These are phyloP conservation scores for Diglossa cyanea DNA, from an alignment of 2,797 vertebrate species.

Conservation along the genomic window DNA sequence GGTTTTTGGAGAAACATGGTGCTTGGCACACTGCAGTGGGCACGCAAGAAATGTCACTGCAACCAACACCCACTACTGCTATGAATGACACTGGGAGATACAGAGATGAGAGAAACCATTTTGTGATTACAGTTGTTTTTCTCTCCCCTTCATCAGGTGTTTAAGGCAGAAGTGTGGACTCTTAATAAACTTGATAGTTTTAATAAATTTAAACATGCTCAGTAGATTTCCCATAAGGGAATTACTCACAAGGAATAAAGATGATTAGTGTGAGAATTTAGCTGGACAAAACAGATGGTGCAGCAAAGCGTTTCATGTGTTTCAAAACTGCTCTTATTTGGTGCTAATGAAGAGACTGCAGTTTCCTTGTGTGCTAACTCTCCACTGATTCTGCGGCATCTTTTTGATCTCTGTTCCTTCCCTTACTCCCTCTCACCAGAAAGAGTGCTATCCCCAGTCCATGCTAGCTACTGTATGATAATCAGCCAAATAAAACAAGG, in stretches of 20 bases:
- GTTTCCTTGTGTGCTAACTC: neutral
- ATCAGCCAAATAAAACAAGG: neutral
- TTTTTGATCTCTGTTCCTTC: neutral
- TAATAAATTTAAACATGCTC: constrained; percentile 18
- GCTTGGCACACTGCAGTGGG: neutral
- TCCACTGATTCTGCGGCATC: neutral
- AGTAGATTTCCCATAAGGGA: constrained; percentile 20
- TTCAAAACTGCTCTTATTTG: constrained; percentile 48
- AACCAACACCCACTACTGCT: neutral
- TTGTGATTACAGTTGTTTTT: neutral
- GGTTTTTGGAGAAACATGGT: neutral
- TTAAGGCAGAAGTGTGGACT: neutral
- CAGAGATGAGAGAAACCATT: neutral
- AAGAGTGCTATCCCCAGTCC: neutral
- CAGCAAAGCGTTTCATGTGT: neutral
- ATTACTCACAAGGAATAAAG: constrained; percentile 11
- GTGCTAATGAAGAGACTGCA: neutral
- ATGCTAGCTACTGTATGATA: neutral
- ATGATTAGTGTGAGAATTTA: constrained; percentile 50
- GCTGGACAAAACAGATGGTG: constrained; percentile 54
- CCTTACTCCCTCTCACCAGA: neutral
- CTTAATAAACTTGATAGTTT: constrained; percentile 4
- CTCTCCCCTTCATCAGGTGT: neutral
- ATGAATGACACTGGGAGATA: neutral
- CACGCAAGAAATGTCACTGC: neutral